Conservation (phyloP, 2,888 invertebrate species). For the Watsonalla binaria region DNA sequence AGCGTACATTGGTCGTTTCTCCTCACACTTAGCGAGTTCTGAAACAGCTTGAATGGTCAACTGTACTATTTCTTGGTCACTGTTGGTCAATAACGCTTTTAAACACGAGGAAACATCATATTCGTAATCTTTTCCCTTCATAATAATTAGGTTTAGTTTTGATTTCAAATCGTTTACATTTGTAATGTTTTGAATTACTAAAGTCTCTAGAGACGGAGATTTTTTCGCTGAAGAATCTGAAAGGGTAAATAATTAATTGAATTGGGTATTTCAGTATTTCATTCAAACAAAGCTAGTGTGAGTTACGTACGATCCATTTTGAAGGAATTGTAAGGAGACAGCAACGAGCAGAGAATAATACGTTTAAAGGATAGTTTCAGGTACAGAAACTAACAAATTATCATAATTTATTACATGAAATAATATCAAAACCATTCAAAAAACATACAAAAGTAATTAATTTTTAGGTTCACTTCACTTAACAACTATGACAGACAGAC, state of each 20-base stretch:
- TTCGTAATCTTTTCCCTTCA: slow-evolving; percentile 64
- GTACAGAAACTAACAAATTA: not conserved
- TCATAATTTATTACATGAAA: slow-evolving; percentile 1
- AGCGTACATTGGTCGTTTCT: slow-evolving; percentile 85
- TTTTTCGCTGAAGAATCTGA: slow-evolving; percentile 57
- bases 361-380: not conserved
- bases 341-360: not conserved
- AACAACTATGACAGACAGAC: too few species aligned
- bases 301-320: slow-evolving; percentile 42
- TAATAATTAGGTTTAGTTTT: slow-evolving; percentile 66
- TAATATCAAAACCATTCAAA: slow-evolving; percentile 20
- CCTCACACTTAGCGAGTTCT: slow-evolving; percentile 88
- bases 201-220: slow-evolving; percentile 58
- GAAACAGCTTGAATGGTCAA: slow-evolving; percentile 85
- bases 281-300: not conserved
- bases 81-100: slow-evolving; percentile 57
- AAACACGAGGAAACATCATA: slow-evolving; percentile 65
- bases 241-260: slow-evolving; percentile 15
- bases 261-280: not conserved
- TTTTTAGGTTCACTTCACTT: too few species aligned
- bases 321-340: not conserved
- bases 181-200: slow-evolving; percentile 62
- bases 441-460: slow-evolving; percentile 15
- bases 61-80: slow-evolving; percentile 72
- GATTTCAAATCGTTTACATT: slow-evolving; percentile 62